Base-by-base conservation (phyloP, 2,888 invertebrate species). In the Ichneumoninae sp. region DNA sequence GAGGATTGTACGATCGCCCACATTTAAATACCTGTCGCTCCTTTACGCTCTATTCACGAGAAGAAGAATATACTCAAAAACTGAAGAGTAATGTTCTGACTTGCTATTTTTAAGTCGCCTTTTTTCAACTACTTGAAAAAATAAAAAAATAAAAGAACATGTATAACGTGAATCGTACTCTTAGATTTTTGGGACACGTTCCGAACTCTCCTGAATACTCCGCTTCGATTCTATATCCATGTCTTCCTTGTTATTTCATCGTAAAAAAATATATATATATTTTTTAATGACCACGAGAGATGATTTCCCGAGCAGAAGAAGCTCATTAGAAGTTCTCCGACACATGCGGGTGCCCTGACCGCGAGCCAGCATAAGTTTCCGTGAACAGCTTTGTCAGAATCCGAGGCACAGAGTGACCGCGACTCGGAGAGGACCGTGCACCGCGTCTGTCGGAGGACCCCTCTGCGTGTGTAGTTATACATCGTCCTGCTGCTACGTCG, bases 351-450 rank as follows among this genome's bases (percentile, higher is more conserved):
- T 79, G 78, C 78, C 62, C 54, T 26, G 16, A 22, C 69, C 22
- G 47, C 65, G 54, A 62, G 77, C 65, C 66, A 72, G 79, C 86
- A 84, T 66, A 83, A 88, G 77, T 88, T 91, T 91, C 90, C 85
- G 86, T 88, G 90, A 90, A 90, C 83, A 88, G 89, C 88, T 88
- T 88, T 87, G 89, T 87, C 86, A 86, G 86, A 80, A 86, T 19
- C 54, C 80, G 74, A 80, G 77, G 77, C 47, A 78, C 4, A 66
- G 83, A 82, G 50, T 69, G 80, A 79, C 76, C 60, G 60, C 72
- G 76, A 65, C 78, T 54, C 84, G 82, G 80, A 86, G 75, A 57
- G 81, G 84, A 86, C 86, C 85, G 84, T 87, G 80, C 87, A 87
- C 86, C 83, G 66, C 16, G 72, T 83, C 62, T 84, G 86, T 86